Evolutionary conservation across 2,888 invertebrate species (phyloP), one percentile per base, ranked within the genome.

Genomic region (Drosophila parthenogenetica): DNA sequence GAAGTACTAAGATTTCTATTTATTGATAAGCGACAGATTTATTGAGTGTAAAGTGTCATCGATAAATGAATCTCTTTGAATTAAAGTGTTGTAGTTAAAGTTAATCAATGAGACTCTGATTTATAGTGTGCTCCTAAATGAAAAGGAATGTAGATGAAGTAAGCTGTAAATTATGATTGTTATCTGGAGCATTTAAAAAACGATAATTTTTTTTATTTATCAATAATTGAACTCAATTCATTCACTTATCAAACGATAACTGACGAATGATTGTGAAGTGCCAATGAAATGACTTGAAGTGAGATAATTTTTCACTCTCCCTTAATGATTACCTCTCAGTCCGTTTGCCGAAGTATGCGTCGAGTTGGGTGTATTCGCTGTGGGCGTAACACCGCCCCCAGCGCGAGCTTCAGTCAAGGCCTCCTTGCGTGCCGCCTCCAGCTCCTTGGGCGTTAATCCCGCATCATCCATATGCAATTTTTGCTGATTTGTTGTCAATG

Each of bases 401-500:
- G 71, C 69, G 32, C 63, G 42, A 42, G 50, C 72, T 22, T 72
- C 79, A 14, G 45, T 69, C 3, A 75, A 58, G 0, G 85, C 76
- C 45, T 81, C 77, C 55, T 75, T 79, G 43, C 69, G 75, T 19
- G 80, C 82, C 48, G 90, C 81, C 65, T 90, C 90, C 45, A 89
- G 19, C 68, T 91, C 90, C 65, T 90, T 91, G 57, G 77, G 76
- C 51, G 80, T 83, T 7, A 88, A 43, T 22, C 77, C 89, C 19
- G 80, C 87, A 51, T 87, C 77, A 53, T 91, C 91, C 50, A 90
- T 88, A 39, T 90, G 89, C 16, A 89, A 64, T 76, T 90, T 91
- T 58, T 91, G 85, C 71, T 91, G 91, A 66, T 91, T 90, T 59
- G 85, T 90, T 17, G 91, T 91, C 59, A 91, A 68, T 4, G 91